These are phyloP conservation scores for Brachirus orientalis DNA, from an alignment of 2,113 vertebrate species.

Conservation along the genomic window DNA sequence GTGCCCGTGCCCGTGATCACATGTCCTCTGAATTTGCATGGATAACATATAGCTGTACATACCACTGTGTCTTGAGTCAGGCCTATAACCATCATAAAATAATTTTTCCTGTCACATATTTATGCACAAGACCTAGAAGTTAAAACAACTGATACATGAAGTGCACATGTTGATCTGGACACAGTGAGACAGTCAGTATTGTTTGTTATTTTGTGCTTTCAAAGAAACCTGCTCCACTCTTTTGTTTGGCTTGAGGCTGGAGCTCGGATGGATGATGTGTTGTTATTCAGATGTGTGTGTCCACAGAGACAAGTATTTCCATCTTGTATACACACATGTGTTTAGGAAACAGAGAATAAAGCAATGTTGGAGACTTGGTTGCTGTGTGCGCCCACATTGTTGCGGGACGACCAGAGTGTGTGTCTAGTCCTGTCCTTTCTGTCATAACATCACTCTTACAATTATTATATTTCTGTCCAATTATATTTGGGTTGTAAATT, in stretches of 20 bases:
- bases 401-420: conserved; percentile 29
- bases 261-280: conserved; percentile 23
- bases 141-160: conserved; percentile 3
- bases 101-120: too few species aligned
- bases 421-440: neutral
- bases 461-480: too few species aligned
- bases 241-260: conserved; percentile 45
- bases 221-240: conserved; percentile 38
- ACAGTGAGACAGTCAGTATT: neutral
- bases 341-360: neutral
- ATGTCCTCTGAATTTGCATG: conserved; percentile 31
- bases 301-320: conserved; percentile 16
- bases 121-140: conserved; percentile 1
- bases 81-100: neutral
- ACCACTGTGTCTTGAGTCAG: neutral
- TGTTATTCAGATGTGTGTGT: conserved; percentile 27
- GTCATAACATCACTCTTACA: too few species aligned
- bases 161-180: neutral
- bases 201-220: conserved; percentile 41
- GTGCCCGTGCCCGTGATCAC: conserved; percentile 23
- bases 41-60: conserved; percentile 31
- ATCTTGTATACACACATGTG: conserved; percentile 2
- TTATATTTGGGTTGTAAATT: too few species aligned
- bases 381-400: too few species aligned
- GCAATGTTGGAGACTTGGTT: neutral